Percentiles rank a stretch among this genome's conserved stretches.
phyloP scores from a whole-genome alignment of 2,888 invertebrate genomes.

The Leptinotarsa rubiginosa region DNA sequence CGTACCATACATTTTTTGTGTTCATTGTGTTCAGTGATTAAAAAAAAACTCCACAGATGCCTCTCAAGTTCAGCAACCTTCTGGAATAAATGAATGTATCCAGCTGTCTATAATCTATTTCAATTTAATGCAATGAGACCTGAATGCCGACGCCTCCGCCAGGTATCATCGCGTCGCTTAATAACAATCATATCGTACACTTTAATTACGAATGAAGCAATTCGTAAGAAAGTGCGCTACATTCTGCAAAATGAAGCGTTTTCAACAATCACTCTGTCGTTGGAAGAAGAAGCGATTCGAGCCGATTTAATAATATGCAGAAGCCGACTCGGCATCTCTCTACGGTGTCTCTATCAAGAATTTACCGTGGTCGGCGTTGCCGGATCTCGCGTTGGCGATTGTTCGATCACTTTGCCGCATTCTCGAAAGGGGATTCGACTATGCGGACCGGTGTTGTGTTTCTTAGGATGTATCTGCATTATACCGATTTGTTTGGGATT shows the following conservation, averaged over 20 bases:
- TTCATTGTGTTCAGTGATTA: too few species aligned
- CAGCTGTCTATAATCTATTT: too few species aligned
- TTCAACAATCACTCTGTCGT: conserved; percentile 16
- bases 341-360: conserved; percentile 38
- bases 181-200: too few species aligned
- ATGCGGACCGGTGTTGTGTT: conserved; percentile 3
- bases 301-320: conserved; percentile 65
- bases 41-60: too few species aligned
- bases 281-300: conserved; percentile 59
- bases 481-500: conserved; percentile 20
- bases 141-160: too few species aligned
- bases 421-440: conserved; percentile 8
- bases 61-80: too few species aligned
- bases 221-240: background rate
- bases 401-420: conserved; percentile 25
- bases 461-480: conserved; percentile 17
- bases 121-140: too few species aligned
- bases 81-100: too few species aligned
- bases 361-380: conserved; percentile 37
- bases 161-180: too few species aligned
- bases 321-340: conserved; percentile 30
- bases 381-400: conserved; percentile 17
- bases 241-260: background rate
- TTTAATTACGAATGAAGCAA: too few species aligned
- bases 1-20: too few species aligned